A percentile compares a stretch with the other conserved stretches of the same genome.
Conservation (phyloP, 2,113 vertebrate species). For the Lipophrys pholis region DNA sequence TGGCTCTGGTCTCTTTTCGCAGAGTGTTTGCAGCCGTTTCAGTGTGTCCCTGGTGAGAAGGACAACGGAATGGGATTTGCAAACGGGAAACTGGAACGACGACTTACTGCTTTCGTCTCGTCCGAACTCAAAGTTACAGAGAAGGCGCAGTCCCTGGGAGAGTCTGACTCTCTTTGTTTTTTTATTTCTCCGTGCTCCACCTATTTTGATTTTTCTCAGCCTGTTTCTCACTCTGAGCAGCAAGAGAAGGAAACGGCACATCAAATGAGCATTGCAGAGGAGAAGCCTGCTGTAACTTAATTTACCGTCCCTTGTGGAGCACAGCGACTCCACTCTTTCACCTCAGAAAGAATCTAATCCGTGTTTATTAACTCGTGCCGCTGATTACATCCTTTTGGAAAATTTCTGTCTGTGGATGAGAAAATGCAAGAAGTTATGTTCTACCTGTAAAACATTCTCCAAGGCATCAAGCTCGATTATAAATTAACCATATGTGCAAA, state of each 20-base stretch:
- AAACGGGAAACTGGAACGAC: constrained; percentile 63
- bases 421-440: not conserved
- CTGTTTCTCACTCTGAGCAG: constrained; percentile 1
- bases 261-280: not conserved
- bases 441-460: constrained; percentile 24
- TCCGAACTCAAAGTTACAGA: constrained; percentile 34
- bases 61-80: constrained; percentile 33
- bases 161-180: constrained; percentile 34
- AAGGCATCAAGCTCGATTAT: not conserved
- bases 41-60: constrained; percentile 16
- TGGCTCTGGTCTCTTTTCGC: constrained; percentile 12
- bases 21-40: constrained; percentile 1
- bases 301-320: constrained; percentile 32
- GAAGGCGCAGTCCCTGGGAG: constrained; percentile 49
- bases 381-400: constrained; percentile 26
- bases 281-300: constrained; percentile 22
- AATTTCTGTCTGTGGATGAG: constrained; percentile 11
- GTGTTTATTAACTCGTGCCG: constrained; percentile 27
- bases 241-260: constrained; percentile 13
- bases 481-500: constrained; percentile 8
- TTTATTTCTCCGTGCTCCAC: not conserved
- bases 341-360: constrained; percentile 14
- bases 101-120: constrained; percentile 45
- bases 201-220: constrained; percentile 12
- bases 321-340: constrained; percentile 10